These are phyloP conservation scores for Epizoanthus rinbou DNA, from an alignment of 92 coral and sea anemone species.

Conservation along the genomic window DNA sequence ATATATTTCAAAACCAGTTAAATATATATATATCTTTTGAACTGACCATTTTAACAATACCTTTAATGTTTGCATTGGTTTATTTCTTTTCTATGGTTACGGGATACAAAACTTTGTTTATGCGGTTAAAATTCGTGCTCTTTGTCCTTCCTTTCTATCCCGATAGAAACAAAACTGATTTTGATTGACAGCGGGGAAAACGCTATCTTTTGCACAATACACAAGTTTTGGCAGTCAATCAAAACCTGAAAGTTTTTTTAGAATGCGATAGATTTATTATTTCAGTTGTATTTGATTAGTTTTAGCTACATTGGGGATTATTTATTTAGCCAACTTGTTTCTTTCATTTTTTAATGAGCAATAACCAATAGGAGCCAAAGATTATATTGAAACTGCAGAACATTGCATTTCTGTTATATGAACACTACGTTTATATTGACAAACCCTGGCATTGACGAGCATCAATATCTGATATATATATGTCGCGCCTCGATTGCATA, in stretches of 20 bases:
- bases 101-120: too few relatives aligned
- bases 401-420: slow-evolving; percentile 4
- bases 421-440: slow-evolving; percentile 14
- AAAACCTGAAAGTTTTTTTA: not conserved
- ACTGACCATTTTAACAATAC: too few relatives aligned
- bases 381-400: slow-evolving; percentile 11
- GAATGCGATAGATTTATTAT: not conserved
- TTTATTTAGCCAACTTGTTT: slow-evolving; percentile 35
- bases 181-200: not conserved
- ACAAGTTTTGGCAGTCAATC: slow-evolving; percentile 21
- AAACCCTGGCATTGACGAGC: not conserved
- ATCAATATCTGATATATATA: slow-evolving; percentile 4
- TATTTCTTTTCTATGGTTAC: too few relatives aligned
- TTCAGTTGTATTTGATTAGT: slow-evolving; percentile 8
- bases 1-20: too few relatives aligned
- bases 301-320: slow-evolving; percentile 31
- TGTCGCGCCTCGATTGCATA: not conserved
- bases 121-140: too few relatives aligned
- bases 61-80: too few relatives aligned
- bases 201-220: not conserved
- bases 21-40: too few relatives aligned
- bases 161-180: not conserved
- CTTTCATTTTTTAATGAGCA: slow-evolving; percentile 10
- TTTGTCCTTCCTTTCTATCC: too few relatives aligned
- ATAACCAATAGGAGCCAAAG: slow-evolving; percentile 25